Base-by-base conservation (phyloP, 2,113 vertebrate species). In the Hystrix brachyura region DNA sequence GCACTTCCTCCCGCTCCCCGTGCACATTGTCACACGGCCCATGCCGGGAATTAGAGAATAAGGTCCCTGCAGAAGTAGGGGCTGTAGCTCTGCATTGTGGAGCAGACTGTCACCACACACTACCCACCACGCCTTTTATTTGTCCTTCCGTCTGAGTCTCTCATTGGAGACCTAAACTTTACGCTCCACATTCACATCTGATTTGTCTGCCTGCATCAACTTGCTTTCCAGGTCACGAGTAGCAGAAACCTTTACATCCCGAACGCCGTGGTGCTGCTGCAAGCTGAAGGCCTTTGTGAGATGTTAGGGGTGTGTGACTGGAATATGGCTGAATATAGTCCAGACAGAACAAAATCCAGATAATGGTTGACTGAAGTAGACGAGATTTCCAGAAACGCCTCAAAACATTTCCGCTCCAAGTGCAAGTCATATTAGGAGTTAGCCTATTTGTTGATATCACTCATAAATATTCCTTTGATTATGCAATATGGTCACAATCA, bases 341-440 rank as follows among this genome's bases (percentile, higher is more conserved):
- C 71, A 19, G 4, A 95, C 81, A 78, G 59, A 95, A 38, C 38
- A 46, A 91, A 90, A 69, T 69, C 17, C n/a, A 96, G 27, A 27
- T 62, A 62, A 48, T 18, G 2, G 74, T 34, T 76, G 13, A 4
- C 60, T 29, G 67, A 88, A 48, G 27, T 59, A 60, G 38, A 32
- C 19, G 23, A 15, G 18, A 17, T 67, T 91, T 87, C 60, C 48
- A 89, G 25, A 93, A 95, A 55, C 43, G 27, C 74, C 81, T 80
- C 82, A 34, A 38, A 60, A 69, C 60, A 80, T 62, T 53, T 48
- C 19, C 60, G 0, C 57, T 81, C n/a, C 62, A n/a, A 62, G 34
- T 32, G 21, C 34, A 69, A 74, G 46, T 53, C 32, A 64, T 46
- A 4, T n/a, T 17, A 91, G 59, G 64, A 57, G 5, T 51, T 60